Conservation (phyloP, 1,140 invertebrate species). For the Nymphalis io region DNA sequence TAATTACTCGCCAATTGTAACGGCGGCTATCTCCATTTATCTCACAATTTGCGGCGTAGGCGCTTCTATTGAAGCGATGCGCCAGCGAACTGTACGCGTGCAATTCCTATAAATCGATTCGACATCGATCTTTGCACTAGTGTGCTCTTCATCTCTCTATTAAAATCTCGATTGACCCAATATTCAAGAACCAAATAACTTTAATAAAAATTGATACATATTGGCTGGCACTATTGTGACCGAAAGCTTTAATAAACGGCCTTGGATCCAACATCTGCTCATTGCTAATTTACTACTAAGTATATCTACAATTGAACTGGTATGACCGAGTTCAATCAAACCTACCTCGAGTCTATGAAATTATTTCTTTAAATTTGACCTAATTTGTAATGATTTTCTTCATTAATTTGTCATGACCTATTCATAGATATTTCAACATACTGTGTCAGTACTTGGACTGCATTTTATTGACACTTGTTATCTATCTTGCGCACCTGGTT, state of each 20-base stretch:
- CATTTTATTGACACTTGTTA: slow-evolving; percentile 15
- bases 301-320: slow-evolving; percentile 49
- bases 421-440: slow-evolving; percentile 25
- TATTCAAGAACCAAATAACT: slow-evolving; percentile 52
- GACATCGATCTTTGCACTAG: slow-evolving; percentile 76
- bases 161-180: slow-evolving; percentile 59
- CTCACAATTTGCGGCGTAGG: slow-evolving; percentile 74
- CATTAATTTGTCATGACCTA: slow-evolving; percentile 35
- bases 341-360: slow-evolving; percentile 41
- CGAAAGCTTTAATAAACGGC: slow-evolving; percentile 50
- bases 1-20: slow-evolving; percentile 75
- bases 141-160: slow-evolving; percentile 70
- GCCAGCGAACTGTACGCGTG: slow-evolving; percentile 49
- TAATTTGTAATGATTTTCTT: slow-evolving; percentile 41
- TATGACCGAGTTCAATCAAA: slow-evolving; percentile 47
- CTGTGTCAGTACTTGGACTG: neutral
- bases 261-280: slow-evolving; percentile 49
- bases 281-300: slow-evolving; percentile 47
- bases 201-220: slow-evolving; percentile 55
- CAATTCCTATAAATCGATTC: slow-evolving; percentile 77
- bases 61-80: slow-evolving; percentile 69
- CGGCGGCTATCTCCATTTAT: slow-evolving; percentile 71
- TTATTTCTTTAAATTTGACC: slow-evolving; percentile 42
- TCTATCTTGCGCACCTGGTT: slow-evolving; percentile 31
- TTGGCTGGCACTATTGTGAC: slow-evolving; percentile 39